Percentiles rank a stretch among this genome's conserved stretches.
These are phyloP conservation scores for Microchirus variegatus DNA, from an alignment of 2,797 vertebrate species.

Conservation along the genomic window DNA sequence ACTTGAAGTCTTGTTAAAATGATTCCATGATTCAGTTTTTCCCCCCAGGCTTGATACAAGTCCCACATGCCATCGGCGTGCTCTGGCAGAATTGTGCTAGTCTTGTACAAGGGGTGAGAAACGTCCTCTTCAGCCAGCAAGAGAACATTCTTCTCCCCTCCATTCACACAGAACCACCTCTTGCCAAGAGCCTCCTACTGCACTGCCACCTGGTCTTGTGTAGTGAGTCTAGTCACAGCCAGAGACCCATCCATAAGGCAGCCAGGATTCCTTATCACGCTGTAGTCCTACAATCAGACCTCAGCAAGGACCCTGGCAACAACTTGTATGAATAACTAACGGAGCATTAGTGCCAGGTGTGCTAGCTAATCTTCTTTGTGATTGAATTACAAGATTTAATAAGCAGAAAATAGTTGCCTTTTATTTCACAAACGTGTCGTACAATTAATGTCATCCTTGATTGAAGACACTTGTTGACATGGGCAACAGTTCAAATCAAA, in stretches of 20 bases:
- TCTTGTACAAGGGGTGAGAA: constrained; percentile 64
- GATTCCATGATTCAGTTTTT: constrained; percentile 37
- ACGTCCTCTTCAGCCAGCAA: constrained; percentile 65
- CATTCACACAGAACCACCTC: constrained; percentile 60
- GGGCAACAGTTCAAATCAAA: constrained; percentile 17
- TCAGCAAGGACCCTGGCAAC: constrained; percentile 55
- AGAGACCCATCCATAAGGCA: constrained; percentile 54
- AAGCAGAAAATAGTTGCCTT: constrained; percentile 44
- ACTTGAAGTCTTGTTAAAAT: background rate
- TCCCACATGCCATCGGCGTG: constrained; percentile 62
- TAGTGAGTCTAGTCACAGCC: constrained; percentile 57
- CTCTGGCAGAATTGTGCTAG: constrained; percentile 66
- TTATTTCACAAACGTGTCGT: constrained; percentile 10
- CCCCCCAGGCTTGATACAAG: constrained; percentile 56
- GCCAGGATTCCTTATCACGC: constrained; percentile 56
- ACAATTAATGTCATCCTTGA: constrained; percentile 27
- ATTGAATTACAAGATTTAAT: constrained; percentile 55
- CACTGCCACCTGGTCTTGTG: constrained; percentile 72
- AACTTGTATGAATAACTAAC: constrained; percentile 36
- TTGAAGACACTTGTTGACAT: background rate
- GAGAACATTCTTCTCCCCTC: constrained; percentile 63
- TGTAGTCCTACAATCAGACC: constrained; percentile 47
- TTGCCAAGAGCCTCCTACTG: constrained; percentile 70
- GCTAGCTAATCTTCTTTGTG: constrained; percentile 60
- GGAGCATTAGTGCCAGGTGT: constrained; percentile 41